Evolutionary conservation across 2,888 invertebrate species (phyloP), one percentile per base, ranked within the genome.

Genomic region (Drosophila infuscata): DNA sequence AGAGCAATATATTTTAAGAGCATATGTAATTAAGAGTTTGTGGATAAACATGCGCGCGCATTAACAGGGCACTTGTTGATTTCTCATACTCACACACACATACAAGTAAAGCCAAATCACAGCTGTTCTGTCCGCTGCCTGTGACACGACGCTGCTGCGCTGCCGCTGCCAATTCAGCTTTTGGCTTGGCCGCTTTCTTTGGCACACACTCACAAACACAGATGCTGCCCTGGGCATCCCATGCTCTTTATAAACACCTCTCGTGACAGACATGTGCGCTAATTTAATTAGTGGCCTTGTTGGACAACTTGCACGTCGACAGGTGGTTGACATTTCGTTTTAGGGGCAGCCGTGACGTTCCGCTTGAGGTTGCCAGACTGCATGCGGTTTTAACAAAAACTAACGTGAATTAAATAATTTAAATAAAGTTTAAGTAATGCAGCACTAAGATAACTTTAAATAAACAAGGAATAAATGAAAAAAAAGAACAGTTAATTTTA

Each of bases 251-350:
- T 60, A 63, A 58, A 71, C 72, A 57, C 67, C 67, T 60, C 67
- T 59, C 66, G 69, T 61, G 76, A 59, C 66, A 62, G 74, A 87
- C 85, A 82, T 86, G 76, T 87, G 85, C 57, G 76, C 75, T 90
- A 82, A 88, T 89, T 90, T 58, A 90, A 87, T 88, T 84, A 87
- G 76, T 57, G 88, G 71, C 57, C 81, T 83, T 83, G 78, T 66
- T 79, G 61, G 66, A 52, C 57, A 17, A 57, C 48, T 66, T 76
- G 67, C 57, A 59, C 53, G 70, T 76, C 80, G 84, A 89, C 90
- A 88, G 90, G 90, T 88, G 87, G 90, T 90, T 86, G 81, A 73
- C 88, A 86, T 74, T 85, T 88, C n/a, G 36, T 35, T 48, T 66
- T 70, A 49, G 57, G 57, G n/a, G 43, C 61, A 62, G 25, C 36